Percentiles rank a stretch among this genome's conserved stretches.
Evolutionary conservation across 2,797 vertebrate genomes (phyloP).

Genomic region (Acestrorhynchus altus): DNA sequence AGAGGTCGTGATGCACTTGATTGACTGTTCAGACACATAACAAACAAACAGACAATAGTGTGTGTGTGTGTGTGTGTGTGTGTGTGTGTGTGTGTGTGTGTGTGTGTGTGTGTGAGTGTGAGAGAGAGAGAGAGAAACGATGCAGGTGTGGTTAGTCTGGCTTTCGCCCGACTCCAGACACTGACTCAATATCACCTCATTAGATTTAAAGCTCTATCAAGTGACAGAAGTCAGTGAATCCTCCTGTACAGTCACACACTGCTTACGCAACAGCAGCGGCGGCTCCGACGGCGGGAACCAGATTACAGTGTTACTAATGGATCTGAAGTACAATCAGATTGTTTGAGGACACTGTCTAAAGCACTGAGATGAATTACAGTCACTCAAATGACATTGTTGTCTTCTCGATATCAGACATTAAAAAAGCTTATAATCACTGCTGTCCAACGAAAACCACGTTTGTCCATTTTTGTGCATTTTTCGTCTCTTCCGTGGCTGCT

Average conservation of each 20-base stretch:
- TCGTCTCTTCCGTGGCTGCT: too few species aligned
- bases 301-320: slow-evolving; percentile 10
- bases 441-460: too few species aligned
- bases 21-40: slow-evolving; percentile 5
- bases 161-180: slow-evolving; percentile 60
- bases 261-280: background rate
- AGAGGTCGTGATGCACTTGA: slow-evolving; percentile 58
- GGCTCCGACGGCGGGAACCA: background rate
- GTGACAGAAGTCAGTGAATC: slow-evolving; percentile 11
- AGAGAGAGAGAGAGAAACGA: too few species aligned
- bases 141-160: slow-evolving; percentile 34
- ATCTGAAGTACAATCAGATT: slow-evolving; percentile 29
- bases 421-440: too few species aligned
- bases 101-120: slow-evolving; percentile 47
- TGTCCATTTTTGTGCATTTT: too few species aligned
- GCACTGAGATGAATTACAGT: too few species aligned
- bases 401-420: too few species aligned
- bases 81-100: slow-evolving; percentile 44
- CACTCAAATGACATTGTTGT: too few species aligned
- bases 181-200: slow-evolving; percentile 46
- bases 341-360: background rate
- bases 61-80: too few species aligned
- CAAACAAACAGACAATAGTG: slow-evolving; percentile 3
- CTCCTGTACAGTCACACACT: background rate
- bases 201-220: slow-evolving; percentile 23